A percentile compares a stretch with the other conserved stretches of the same genome.
These are phyloP conservation scores for Menidia beryllina DNA, from an alignment of 2,113 vertebrate genomes.

Conservation along the genomic window DNA sequence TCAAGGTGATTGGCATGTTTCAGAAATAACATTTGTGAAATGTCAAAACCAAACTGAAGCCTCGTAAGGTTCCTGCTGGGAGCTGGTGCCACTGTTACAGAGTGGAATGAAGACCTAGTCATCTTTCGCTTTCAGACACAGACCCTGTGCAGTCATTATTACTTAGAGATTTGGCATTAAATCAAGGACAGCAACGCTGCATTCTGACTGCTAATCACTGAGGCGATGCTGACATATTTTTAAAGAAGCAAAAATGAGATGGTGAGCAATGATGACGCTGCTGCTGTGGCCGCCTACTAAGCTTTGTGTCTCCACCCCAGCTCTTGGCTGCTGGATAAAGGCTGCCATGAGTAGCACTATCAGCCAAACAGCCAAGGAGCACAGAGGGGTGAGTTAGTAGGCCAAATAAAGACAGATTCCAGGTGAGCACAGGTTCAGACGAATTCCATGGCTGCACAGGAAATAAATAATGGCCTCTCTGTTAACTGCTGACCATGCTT, in stretches of 20 bases:
- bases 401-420: slow-evolving; percentile 65
- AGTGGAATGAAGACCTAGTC: slow-evolving; percentile 47
- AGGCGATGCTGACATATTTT: slow-evolving; percentile 53
- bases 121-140: slow-evolving; percentile 46
- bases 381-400: slow-evolving; percentile 36
- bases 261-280: slow-evolving; percentile 2
- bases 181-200: slow-evolving; percentile 72
- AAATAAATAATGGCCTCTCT: slow-evolving; percentile 66
- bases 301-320: slow-evolving; percentile 36
- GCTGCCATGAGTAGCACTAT: slow-evolving; percentile 43
- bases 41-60: slow-evolving; percentile 68
- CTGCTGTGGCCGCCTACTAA: slow-evolving; percentile 37
- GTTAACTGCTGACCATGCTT: slow-evolving; percentile 68
- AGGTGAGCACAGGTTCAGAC: slow-evolving; percentile 59
- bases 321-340: slow-evolving; percentile 43
- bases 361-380: slow-evolving; percentile 47
- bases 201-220: slow-evolving; percentile 71
- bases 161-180: slow-evolving; percentile 71
- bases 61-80: slow-evolving; percentile 58
- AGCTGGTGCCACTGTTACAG: slow-evolving; percentile 28
- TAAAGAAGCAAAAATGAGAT: slow-evolving; percentile 40
- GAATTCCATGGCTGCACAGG: slow-evolving; percentile 46
- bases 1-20: slow-evolving; percentile 77
- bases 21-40: slow-evolving; percentile 68
- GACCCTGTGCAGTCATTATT: slow-evolving; percentile 68